Conservation (phyloP, 2,888 invertebrate species). For the Meliscaeva auricollis region DNA sequence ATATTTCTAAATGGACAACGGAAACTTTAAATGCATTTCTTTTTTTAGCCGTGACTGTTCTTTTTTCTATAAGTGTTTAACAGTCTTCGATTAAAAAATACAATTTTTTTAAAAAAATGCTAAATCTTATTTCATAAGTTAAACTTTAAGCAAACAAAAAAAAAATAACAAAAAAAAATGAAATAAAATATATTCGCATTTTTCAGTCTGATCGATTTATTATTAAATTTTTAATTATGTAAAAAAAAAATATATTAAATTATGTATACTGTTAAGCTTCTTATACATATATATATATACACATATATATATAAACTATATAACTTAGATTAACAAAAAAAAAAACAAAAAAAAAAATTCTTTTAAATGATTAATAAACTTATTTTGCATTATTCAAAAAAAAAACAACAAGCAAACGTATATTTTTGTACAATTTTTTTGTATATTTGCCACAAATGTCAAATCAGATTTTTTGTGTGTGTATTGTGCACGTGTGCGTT, state of each 20-base stretch:
- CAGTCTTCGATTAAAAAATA: conserved; percentile 43
- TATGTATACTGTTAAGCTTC: conserved; percentile 76
- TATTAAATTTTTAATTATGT: conserved; percentile 68
- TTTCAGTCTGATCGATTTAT: conserved; percentile 75
- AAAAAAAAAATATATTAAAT: conserved; percentile 37
- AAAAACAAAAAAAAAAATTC: conserved; percentile 50
- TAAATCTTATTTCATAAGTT: conserved; percentile 69
- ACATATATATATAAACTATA: conserved; percentile 69
- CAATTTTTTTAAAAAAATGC: conserved; percentile 16
- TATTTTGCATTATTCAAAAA: conserved; percentile 75
- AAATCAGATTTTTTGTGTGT: conserved; percentile 66
- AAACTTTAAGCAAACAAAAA: conserved; percentile 57
- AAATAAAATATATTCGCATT: conserved; percentile 70
- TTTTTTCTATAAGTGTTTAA: conserved; percentile 53
- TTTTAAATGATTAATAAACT: conserved; percentile 76
- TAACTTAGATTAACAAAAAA: conserved; percentile 66
- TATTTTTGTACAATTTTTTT: conserved; percentile 71
- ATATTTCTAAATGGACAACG: conserved; percentile 47
- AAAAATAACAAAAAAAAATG: conserved; percentile 20
- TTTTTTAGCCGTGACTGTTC: conserved; percentile 57
- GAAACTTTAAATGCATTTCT: conserved; percentile 61
- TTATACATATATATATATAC: conserved; percentile 68
- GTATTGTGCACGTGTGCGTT: conserved; percentile 57
- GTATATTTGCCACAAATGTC: conserved; percentile 72
- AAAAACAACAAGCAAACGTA: conserved; percentile 66